Percentiles rank a stretch among this genome's conserved stretches.
phyloP scores from a whole-genome alignment of 2,797 vertebrate species.

The Epinephelus awoara region DNA sequence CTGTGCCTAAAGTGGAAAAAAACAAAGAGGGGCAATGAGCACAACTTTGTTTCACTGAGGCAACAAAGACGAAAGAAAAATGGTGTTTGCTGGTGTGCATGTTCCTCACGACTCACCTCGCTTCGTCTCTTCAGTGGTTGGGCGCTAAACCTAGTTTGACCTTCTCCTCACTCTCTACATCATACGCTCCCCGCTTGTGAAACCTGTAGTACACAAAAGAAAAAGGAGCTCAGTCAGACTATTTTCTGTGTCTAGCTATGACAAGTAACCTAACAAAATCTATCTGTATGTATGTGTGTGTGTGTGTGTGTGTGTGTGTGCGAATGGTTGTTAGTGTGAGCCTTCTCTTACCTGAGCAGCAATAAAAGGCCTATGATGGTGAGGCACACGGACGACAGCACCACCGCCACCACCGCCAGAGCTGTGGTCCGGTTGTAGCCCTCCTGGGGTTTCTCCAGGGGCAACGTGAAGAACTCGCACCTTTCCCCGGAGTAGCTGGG shows the following conservation, averaged over 20 bases:
- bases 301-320: slow-evolving; percentile 1
- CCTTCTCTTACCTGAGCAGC: slow-evolving; percentile 90
- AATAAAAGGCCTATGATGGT: slow-evolving; percentile 93
- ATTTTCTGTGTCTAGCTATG: background rate
- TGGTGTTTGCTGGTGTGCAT: background rate
- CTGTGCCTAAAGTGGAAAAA: slow-evolving; percentile 69
- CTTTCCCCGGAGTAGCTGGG: slow-evolving; percentile 91
- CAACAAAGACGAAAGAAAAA: background rate
- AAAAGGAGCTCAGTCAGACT: slow-evolving; percentile 45
- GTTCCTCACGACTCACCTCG: slow-evolving; percentile 78
- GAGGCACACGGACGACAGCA: slow-evolving; percentile 95
- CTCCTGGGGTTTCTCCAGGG: slow-evolving; percentile 80
- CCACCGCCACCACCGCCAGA: slow-evolving; percentile 93
- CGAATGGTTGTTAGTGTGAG: background rate
- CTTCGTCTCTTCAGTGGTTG: slow-evolving; percentile 89
- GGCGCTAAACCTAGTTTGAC: slow-evolving; percentile 93
- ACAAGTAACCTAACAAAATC: background rate
- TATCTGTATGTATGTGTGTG: background rate
- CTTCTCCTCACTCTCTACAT: slow-evolving; percentile 98
- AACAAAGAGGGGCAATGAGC: slow-evolving; percentile 29
- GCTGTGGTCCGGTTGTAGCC: slow-evolving; percentile 93
- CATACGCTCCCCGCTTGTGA: slow-evolving; percentile 95
- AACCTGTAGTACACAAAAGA: slow-evolving; percentile 85
- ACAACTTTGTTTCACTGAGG: slow-evolving; percentile 9
- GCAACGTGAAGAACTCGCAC: slow-evolving; percentile 90